Base-by-base conservation (phyloP, 2,888 invertebrate species). In the Eurytoma californica region DNA sequence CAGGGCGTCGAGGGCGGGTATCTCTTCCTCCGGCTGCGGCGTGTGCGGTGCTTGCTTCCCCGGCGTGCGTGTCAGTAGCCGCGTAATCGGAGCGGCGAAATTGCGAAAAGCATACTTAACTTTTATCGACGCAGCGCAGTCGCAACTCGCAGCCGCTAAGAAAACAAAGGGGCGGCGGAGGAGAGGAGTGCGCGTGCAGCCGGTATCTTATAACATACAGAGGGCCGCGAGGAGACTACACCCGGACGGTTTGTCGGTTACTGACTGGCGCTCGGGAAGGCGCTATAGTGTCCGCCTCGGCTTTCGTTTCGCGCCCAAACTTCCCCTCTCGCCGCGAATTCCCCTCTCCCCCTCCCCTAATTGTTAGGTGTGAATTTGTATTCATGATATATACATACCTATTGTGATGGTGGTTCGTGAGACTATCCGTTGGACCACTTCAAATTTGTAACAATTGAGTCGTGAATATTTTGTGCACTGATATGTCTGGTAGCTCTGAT, bases 231-330 rank as follows among this genome's bases (percentile, higher is more conserved):
- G 30, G 16, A 24, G 16, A 7, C 9, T 7, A 39, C 39, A 9
- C 39, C 9, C 7, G 39, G 58, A 28, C 58, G 58, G 58, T 28
- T 60, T 14, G 14, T 24, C 5, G 1, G 16, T 58, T 60, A 60
- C 24, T 60, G 24, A 9, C 39, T 7, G 39, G 9, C 39, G 9
- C 3, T 30, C 30, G 3, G 39, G 39, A 9, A 7, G 39, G 18
- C 24, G 20, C 24, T n/a, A n/a, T n/a, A 13, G 2, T 24, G 24
- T 2, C 47, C 47, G 39, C 39, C 39, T 30, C 18, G 30, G 4
- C 28, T 58, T 39, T 39, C 39, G 61, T 78, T 78, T 78, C 78
- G 68, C 78, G 78, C 78, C 73, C 20, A 78, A 78, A 73, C 63
- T 47, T 65, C 73, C 73, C 73, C 63, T 55, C 72, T 28, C 30